A percentile compares a stretch with the other conserved stretches of the same genome.
Conservation (phyloP, 2,888 invertebrate species). For the Drosophila neutralis region DNA sequence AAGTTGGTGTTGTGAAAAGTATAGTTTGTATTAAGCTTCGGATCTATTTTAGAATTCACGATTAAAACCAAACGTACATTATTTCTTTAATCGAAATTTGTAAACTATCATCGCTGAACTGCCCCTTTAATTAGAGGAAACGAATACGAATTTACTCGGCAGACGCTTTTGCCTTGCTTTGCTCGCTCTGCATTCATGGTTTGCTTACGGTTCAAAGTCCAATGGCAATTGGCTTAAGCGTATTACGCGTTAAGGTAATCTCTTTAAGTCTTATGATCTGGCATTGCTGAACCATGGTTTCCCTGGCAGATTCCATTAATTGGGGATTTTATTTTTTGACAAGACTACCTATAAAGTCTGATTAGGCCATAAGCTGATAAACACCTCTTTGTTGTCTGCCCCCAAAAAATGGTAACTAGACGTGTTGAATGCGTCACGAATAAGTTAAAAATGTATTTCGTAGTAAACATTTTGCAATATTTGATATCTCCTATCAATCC, state of each 20-base stretch:
- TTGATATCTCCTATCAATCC: constrained; percentile 36
- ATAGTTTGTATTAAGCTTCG: not conserved
- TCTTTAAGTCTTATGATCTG: constrained; percentile 16
- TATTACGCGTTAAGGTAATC: constrained; percentile 4
- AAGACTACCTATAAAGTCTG: constrained; percentile 1
- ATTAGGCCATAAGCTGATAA: constrained; percentile 35
- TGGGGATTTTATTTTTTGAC: not conserved
- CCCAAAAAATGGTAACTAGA: constrained; percentile 52
- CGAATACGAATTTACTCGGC: not conserved
- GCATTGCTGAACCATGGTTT: constrained; percentile 19
- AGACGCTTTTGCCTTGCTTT: constrained; percentile 2
- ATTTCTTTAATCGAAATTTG: not conserved
- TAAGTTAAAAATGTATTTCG: constrained; percentile 39
- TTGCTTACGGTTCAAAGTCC: constrained; percentile 67
- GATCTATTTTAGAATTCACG: too few species aligned
- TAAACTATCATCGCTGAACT: not conserved
- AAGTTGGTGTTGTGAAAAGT: constrained; percentile 18
- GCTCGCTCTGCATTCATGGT: constrained; percentile 46
- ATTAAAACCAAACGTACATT: too few species aligned
- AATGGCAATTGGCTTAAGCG: constrained; percentile 10
- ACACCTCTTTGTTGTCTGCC: constrained; percentile 37
- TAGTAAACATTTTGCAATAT: constrained; percentile 49
- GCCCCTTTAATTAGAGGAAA: not conserved
- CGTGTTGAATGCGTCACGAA: constrained; percentile 53
- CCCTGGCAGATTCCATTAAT: not conserved